Percentiles rank a stretch among this genome's conserved stretches.
These are phyloP conservation scores for Hoplodrina ambigua DNA, from an alignment of 2,888 invertebrate genomes.

Conservation along the genomic window DNA sequence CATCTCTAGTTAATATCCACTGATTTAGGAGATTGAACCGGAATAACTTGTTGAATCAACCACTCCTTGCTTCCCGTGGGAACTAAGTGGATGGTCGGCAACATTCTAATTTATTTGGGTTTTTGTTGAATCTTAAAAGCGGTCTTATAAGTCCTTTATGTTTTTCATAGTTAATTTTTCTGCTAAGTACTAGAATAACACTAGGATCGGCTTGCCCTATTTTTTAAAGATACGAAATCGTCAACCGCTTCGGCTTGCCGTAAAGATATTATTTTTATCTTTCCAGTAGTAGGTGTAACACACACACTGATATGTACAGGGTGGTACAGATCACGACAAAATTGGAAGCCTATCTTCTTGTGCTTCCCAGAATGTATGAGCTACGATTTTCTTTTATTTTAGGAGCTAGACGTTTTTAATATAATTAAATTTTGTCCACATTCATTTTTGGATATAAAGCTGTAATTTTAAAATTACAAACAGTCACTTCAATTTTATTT, in stretches of 20 bases:
- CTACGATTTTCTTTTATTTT: too few relatives aligned
- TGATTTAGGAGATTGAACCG: neutral
- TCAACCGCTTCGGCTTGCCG: neutral
- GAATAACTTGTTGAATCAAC: neutral
- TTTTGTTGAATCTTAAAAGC: neutral
- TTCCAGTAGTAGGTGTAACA: too few relatives aligned
- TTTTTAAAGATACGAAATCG: too few relatives aligned
- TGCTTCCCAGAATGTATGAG: too few relatives aligned
- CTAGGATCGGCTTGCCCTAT: neutral
- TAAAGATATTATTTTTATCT: neutral
- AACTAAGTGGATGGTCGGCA: neutral
- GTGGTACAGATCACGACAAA: too few relatives aligned
- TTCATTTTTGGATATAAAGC: too few relatives aligned
- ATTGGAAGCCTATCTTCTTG: too few relatives aligned
- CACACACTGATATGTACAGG: too few relatives aligned
- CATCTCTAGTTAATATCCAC: neutral
- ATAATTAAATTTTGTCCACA: too few relatives aligned
- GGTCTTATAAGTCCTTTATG: neutral
- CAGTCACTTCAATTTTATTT: too few relatives aligned
- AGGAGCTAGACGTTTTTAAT: too few relatives aligned
- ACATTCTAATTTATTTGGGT: neutral
- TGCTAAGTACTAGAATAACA: neutral
- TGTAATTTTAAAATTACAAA: too few relatives aligned
- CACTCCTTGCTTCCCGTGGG: neutral
- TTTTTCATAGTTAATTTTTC: neutral